Base-by-base conservation (phyloP, 2,888 invertebrate species). In the Terebella lapidaria region DNA sequence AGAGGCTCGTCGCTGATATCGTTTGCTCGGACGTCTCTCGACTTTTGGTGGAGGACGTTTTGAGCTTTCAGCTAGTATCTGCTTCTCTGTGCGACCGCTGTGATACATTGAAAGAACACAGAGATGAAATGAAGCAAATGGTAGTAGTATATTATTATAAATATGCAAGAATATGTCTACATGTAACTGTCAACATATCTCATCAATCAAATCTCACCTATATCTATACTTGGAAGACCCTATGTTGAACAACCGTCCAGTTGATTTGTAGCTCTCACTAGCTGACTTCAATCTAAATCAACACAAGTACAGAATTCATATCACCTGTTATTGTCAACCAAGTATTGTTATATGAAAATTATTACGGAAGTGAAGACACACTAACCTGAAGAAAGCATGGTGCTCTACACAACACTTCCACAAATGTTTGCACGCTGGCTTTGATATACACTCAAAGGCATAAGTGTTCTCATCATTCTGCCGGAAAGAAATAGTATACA, bases 391-490 rank as follows among this genome's bases (percentile, higher is more conserved):
- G 72, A 82, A 82, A 2, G 92, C 90, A 83, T 94, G 94, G 80
- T 95, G 95, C 80, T 95, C 95, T 57, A 93, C 88, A 81, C 94
- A 94, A 82, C 95, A 95, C 71, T 91, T 89, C 93, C 94, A 95
- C 70, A 96, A 85, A 83, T 95, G 94, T 74, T 94, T 92, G 80
- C 94, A 94, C 20, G 94, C 94, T 26, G 91, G 86, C 72, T 92
- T 89, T 60, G 92, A 91, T 53, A 91, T 90, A 26, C 93, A 91
- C 83, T 94, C 94, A 82, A 95, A 95, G 3, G 94, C 94, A 81
- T 93, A 94, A n/a, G 94, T 94, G 77, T 91, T 90, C 70, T 94
- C 92, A 74, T 94, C 94, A 79, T 91, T 92, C 92, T 92, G 80
- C 30, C 5, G 27, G 24, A 27, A 20, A 53, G 10, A 15, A n/a